phyloP scores from a whole-genome alignment of 1,140 invertebrate genomes.

The Venturia canescens region DNA sequence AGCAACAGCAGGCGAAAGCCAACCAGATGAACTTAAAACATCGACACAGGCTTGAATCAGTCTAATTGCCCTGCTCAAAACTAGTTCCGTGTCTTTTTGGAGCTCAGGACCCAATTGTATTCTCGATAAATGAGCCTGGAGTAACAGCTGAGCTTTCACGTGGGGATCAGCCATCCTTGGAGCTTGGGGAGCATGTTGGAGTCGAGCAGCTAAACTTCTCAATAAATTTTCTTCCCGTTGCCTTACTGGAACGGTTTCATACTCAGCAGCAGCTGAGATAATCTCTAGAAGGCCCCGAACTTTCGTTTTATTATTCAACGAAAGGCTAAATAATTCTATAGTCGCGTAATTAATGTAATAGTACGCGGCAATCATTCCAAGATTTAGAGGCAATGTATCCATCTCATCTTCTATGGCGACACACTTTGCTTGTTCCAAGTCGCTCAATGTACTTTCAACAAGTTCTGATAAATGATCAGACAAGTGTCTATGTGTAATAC shows the following conservation, averaged over 20 bases:
- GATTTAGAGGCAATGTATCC: slow-evolving; percentile 96
- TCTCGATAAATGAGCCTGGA: slow-evolving; percentile 97
- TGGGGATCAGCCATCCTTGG: slow-evolving; percentile 96
- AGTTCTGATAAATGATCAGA: slow-evolving; percentile 99
- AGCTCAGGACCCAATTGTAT: slow-evolving; percentile 96
- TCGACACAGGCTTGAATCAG: slow-evolving; percentile 99
- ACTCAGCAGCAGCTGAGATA: slow-evolving; percentile 98
- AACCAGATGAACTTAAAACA: slow-evolving; percentile 98
- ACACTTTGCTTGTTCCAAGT: slow-evolving; percentile 98
- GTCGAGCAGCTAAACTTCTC: slow-evolving; percentile 85
- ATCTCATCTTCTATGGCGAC: slow-evolving; percentile 99
- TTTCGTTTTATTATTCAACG: slow-evolving; percentile 98
- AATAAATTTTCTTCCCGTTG: slow-evolving; percentile 96
- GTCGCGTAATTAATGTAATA: slow-evolving; percentile 99
- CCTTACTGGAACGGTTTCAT: slow-evolving; percentile 94
- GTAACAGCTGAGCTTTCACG: slow-evolving; percentile 96
- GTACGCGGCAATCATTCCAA: slow-evolving; percentile 99
- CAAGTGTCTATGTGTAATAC: slow-evolving; percentile 96
- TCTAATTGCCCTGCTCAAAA: slow-evolving; percentile 91
- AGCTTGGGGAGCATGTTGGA: slow-evolving; percentile 84
- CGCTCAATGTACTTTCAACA: slow-evolving; percentile 96
- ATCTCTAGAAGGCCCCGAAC: slow-evolving; percentile 98
- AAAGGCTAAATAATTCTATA: slow-evolving; percentile 98
- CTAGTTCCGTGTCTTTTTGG: slow-evolving; percentile 96
- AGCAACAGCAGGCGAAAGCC: slow-evolving; percentile 97